These are phyloP conservation scores for Congeria kusceri DNA, from an alignment of 2,888 invertebrate species.

Conservation along the genomic window DNA sequence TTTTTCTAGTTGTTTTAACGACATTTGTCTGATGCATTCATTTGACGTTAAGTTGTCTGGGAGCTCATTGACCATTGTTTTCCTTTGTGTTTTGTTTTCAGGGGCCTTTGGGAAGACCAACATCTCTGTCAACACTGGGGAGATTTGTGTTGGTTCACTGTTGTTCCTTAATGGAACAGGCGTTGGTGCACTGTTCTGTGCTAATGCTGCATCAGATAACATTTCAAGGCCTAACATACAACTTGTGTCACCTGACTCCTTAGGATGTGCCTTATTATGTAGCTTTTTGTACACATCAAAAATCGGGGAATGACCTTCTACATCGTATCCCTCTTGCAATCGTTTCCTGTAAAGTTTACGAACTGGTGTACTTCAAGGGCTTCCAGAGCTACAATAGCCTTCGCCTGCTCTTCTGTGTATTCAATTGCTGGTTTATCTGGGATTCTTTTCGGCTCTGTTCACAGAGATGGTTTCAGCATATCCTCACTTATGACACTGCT, in stretches of 20 bases:
- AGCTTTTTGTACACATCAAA: slow-evolving; percentile 26
- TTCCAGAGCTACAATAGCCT: slow-evolving; percentile 5
- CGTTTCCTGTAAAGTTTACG: not conserved
- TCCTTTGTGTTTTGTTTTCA: not conserved
- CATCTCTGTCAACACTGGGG: not conserved
- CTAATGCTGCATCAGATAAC: slow-evolving; percentile 8
- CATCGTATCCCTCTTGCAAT: slow-evolving; percentile 4
- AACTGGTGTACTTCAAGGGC: not conserved
- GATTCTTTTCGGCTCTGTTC: slow-evolving; percentile 9
- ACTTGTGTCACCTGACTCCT: not conserved
- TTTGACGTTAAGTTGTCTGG: slow-evolving; percentile 13
- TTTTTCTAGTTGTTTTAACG: not conserved
- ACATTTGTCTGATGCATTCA: slow-evolving; percentile 3
- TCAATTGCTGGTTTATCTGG: slow-evolving; percentile 4
- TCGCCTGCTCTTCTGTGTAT: not conserved
- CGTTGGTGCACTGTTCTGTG: not conserved
- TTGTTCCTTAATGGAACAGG: not conserved
- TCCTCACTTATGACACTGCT: slow-evolving; percentile 27
- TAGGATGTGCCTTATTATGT: slow-evolving; percentile 15
- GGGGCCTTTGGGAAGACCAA: not conserved
- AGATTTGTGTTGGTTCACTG: not conserved
- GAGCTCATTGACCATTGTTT: not conserved
- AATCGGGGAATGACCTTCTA: slow-evolving; percentile 12
- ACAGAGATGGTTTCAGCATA: slow-evolving; percentile 26
- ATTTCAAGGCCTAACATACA: slow-evolving; percentile 12